phyloP scores from a whole-genome alignment of 1,140 invertebrate species.

The Ephestia elutella region DNA sequence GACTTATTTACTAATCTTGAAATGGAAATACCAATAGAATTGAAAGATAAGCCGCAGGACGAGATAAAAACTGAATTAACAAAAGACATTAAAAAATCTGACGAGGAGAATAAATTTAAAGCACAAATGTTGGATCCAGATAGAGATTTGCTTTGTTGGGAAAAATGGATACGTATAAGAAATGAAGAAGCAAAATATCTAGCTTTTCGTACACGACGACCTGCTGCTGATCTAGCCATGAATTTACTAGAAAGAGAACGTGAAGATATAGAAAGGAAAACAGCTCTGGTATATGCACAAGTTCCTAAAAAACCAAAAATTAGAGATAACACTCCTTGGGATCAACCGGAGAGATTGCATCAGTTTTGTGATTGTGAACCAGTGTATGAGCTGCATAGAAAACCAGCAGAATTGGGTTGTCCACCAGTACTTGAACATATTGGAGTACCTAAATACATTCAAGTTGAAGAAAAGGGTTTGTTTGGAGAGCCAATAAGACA shows the following conservation, averaged over 20 bases:
- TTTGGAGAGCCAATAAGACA: constrained; percentile 30
- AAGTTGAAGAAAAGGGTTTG: constrained; percentile 52
- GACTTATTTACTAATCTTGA: no score
- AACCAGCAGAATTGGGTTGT: constrained; percentile 37
- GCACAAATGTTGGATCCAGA: constrained; percentile 28
- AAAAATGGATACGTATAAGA: constrained; percentile 61
- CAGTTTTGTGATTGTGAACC: constrained; percentile 48
- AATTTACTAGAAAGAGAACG: constrained; percentile 45
- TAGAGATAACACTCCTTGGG: constrained; percentile 42
- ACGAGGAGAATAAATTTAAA: background rate
- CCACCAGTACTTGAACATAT: constrained; percentile 55
- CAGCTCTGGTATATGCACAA: constrained; percentile 48
- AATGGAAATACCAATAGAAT: background rate
- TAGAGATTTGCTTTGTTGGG: constrained; percentile 51
- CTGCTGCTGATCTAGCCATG: constrained; percentile 51
- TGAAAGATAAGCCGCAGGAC: background rate
- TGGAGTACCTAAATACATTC: constrained; percentile 53
- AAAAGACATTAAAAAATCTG: background rate
- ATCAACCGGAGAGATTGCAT: constrained; percentile 45
- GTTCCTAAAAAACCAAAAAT: constrained; percentile 38
- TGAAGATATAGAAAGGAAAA: constrained; percentile 53
- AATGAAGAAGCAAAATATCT: constrained; percentile 45
- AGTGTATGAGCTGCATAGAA: constrained; percentile 42
- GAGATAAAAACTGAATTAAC: background rate
- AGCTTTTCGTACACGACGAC: constrained; percentile 27